Base-by-base conservation (phyloP, 2,888 invertebrate genomes). In the Mesorhabditis spiculigera region DNA sequence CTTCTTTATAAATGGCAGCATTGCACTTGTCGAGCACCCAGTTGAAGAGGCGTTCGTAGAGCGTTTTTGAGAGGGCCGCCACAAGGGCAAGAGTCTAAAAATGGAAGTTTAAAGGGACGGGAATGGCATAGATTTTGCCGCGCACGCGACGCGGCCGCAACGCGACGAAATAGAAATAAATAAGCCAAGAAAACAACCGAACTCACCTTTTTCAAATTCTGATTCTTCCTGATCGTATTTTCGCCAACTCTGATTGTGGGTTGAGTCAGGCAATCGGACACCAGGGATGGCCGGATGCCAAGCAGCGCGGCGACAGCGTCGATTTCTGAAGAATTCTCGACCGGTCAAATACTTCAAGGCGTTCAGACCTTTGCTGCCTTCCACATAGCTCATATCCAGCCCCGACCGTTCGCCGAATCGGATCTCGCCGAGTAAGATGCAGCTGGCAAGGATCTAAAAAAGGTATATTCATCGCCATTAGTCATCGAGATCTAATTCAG, bases 191-290 rank as follows among this genome's bases (percentile, higher is more conserved):
- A 6, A 61, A 13, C 10, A 41, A 72, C 45, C 43, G 8, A 61
- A 45, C n/a, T 16, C 8, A 81, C 86, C 86, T 89, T 88, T 69
- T 86, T 86, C 74, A 86, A 82, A 78, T 86, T 88, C 82, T 88
- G 87, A 74, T 87, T 87, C 79, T 88, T 88, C 71, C 87, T 86
- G 65, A 88, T 88, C 71, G 83, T 83, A 72, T 88, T 88, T 61
- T 84, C 87, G 50, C 88, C 88, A 28, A 86, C 81, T 81, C 87
- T 88, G 69, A 88, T 87, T 76, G 87, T 88, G 43, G 88, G 88
- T 75, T 87, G 87, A 50, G 88, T 83, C 68, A 88, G 80, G 70
- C 86, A 86, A 78, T 87, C 87, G 66, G 88, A 78, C 6, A 85
- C 75, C 58, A 75, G 71, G 13, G 71, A 69, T 16, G 75, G 71